A percentile compares a stretch with the other conserved stretches of the same genome.
Conservation (phyloP, 2,797 vertebrate species). For the Alcedo atthis region DNA sequence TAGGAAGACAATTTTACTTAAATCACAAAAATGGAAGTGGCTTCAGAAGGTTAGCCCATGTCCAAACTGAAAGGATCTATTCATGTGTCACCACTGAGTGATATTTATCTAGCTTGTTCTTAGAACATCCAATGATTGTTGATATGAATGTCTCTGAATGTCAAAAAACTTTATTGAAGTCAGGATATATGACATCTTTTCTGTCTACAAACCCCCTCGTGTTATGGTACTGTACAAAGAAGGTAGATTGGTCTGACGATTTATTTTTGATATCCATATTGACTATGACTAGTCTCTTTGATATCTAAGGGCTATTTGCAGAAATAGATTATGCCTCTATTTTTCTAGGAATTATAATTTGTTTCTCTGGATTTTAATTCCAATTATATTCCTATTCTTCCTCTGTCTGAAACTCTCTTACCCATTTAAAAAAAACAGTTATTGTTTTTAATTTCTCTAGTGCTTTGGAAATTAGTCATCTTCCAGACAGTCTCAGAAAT, state of each 20-base stretch:
- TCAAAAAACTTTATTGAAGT: background rate
- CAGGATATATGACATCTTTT: background rate
- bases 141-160: background rate
- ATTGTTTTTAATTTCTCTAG: background rate
- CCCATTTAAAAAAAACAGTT: background rate
- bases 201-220: rapidly evolving
- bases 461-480: background rate
- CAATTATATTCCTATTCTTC: background rate
- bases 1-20: background rate
- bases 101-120: background rate
- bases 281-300: background rate
- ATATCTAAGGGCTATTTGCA: background rate
- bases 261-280: background rate
- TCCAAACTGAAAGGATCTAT: background rate
- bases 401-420: background rate
- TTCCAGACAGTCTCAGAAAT: background rate
- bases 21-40: background rate
- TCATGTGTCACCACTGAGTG: background rate
- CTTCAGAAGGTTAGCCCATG: background rate
- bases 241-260: background rate
- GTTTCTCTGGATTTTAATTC: background rate
- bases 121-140: background rate
- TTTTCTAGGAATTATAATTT: background rate
- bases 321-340: background rate
- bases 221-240: background rate